These are phyloP conservation scores for Nannobrachium achirus DNA, from an alignment of 2,113 vertebrate genomes.

Conservation along the genomic window DNA sequence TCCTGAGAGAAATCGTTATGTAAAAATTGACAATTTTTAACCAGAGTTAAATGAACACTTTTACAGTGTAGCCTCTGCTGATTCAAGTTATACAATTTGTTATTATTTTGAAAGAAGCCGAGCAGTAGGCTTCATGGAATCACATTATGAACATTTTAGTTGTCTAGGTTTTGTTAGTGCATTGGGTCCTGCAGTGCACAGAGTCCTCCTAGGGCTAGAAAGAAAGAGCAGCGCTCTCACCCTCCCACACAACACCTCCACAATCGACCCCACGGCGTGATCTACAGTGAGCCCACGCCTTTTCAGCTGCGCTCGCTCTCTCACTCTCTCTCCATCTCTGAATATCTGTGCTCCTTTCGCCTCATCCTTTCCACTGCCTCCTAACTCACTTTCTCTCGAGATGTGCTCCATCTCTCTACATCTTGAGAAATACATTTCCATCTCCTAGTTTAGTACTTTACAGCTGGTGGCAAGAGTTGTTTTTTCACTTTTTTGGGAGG, in stretches of 20 bases:
- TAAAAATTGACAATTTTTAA: too few species aligned
- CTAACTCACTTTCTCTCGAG: not conserved
- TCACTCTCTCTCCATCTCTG: not conserved
- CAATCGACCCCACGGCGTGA: conserved; percentile 53
- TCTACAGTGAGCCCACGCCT: conserved; percentile 45
- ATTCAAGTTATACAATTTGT: too few species aligned
- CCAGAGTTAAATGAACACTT: too few species aligned
- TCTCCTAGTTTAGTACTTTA: not conserved
- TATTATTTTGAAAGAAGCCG: too few species aligned
- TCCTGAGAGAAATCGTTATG: not conserved
- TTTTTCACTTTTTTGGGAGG: too few species aligned
- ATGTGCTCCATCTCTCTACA: not conserved
- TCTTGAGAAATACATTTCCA: not conserved
- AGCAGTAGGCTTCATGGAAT: not conserved
- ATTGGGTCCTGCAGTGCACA: conserved; percentile 29
- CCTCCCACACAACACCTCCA: conserved; percentile 60
- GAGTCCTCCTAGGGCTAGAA: conserved; percentile 37
- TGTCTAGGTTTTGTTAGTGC: conserved; percentile 63
- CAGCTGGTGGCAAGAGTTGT: not conserved
- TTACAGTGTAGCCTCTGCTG: too few species aligned
- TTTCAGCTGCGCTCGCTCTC: conserved; percentile 24
- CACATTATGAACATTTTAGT: conserved; percentile 53
- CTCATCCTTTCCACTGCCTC: not conserved
- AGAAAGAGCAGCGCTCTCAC: conserved; percentile 40
- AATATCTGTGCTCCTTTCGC: not conserved